phyloP scores from a whole-genome alignment of 2,888 invertebrate genomes.

The Cataglyphis rosenhaueri region DNA sequence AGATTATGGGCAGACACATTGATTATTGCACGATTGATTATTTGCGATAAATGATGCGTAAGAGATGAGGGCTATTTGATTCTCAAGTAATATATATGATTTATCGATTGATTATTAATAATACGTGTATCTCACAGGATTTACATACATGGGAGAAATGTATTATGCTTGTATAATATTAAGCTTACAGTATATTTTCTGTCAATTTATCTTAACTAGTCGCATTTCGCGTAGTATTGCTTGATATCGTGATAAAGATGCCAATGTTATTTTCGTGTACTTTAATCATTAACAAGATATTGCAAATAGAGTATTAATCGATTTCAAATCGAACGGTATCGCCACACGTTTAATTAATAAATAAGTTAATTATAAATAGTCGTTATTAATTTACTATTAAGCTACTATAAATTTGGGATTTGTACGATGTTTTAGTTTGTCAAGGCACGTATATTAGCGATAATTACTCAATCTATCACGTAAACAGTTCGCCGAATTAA shows the following conservation, averaged over 20 bases:
- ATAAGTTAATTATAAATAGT: neutral
- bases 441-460: neutral
- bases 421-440: neutral
- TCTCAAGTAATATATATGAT: neutral
- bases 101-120: neutral
- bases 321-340: neutral
- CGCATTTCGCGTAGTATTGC: neutral
- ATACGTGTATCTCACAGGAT: neutral
- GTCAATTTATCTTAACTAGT: neutral
- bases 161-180: neutral
- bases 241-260: neutral
- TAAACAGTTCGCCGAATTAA: neutral
- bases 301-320: neutral
- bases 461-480: neutral
- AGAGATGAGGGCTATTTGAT: neutral
- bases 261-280: neutral
- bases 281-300: neutral
- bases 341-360: neutral
- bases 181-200: neutral
- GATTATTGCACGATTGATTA: neutral
- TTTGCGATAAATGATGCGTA: neutral
- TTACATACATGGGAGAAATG: neutral
- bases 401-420: neutral
- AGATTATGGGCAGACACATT: neutral
- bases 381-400: neutral